Percentiles rank a stretch among this genome's conserved stretches.
phyloP scores from a whole-genome alignment of 2,888 invertebrate genomes.

The Cremastobaeus sp. region DNA sequence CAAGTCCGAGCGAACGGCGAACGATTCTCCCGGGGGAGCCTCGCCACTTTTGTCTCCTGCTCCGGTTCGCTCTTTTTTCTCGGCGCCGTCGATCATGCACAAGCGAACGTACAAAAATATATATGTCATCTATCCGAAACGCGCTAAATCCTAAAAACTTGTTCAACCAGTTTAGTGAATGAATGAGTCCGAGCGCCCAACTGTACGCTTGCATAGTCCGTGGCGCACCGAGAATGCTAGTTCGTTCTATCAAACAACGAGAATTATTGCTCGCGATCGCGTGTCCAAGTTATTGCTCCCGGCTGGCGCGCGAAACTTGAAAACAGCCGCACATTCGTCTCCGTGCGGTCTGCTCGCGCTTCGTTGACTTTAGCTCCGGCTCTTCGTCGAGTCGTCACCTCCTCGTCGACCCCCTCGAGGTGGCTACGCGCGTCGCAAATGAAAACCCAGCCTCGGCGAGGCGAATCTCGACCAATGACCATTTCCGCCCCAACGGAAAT shows the following conservation, averaged over 20 bases:
- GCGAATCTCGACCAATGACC: no score
- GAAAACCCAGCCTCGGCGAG: no score
- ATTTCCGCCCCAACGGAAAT: no score
- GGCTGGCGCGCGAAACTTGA: slow-evolving; percentile 38
- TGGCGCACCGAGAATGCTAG: slow-evolving; percentile 51
- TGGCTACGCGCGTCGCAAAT: no score
- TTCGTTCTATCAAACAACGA: slow-evolving; percentile 11
- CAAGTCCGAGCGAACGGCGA: slow-evolving; percentile 26
- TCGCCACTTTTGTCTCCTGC: slow-evolving; percentile 22
- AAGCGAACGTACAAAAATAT: slow-evolving; percentile 78
- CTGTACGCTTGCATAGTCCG: slow-evolving; percentile 32
- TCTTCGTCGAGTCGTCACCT: no score
- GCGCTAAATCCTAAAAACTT: slow-evolving; percentile 75
- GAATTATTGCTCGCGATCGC: slow-evolving; percentile 49
- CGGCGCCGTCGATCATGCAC: slow-evolving; percentile 53
- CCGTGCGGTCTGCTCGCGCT: slow-evolving; percentile 10
- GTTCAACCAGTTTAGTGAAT: slow-evolving; percentile 68
- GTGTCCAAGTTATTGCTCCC: slow-evolving; percentile 33
- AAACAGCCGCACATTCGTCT: slow-evolving; percentile 10
- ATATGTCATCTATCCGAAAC: slow-evolving; percentile 77
- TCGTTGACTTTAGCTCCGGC: slow-evolving; percentile 30
- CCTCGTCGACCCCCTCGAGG: no score
- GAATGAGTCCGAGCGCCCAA: slow-evolving; percentile 65
- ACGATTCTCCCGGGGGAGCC: no score
- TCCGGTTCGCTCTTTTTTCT: slow-evolving; percentile 19